phyloP scores from a whole-genome alignment of 1,140 invertebrate genomes.

The Euura saliciscinereae region DNA sequence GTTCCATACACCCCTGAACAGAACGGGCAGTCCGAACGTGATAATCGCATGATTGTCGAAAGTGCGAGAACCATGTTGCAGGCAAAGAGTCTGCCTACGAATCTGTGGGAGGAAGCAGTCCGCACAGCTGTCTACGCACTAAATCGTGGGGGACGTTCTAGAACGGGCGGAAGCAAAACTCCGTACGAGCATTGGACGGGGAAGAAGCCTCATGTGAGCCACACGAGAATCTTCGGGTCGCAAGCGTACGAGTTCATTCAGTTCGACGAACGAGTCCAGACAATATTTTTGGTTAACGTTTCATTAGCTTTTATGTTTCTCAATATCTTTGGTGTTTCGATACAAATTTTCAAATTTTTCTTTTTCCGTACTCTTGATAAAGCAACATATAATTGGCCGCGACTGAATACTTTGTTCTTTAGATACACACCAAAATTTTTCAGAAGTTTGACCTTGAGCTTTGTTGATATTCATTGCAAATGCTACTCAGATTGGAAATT shows the following conservation, averaged over 20 bases:
- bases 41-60: slow-evolving; percentile 51
- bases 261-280: too few relatives aligned
- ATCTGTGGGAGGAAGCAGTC: slow-evolving; percentile 51
- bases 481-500: too few relatives aligned
- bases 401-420: too few relatives aligned
- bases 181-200: slow-evolving; percentile 46
- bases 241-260: slow-evolving; percentile 20
- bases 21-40: slow-evolving; percentile 49
- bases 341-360: too few relatives aligned
- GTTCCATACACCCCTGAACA: slow-evolving; percentile 51
- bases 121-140: slow-evolving; percentile 37
- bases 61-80: slow-evolving; percentile 50
- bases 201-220: slow-evolving; percentile 40
- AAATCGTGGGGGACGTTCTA: slow-evolving; percentile 23
- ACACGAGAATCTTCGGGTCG: slow-evolving; percentile 43
- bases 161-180: slow-evolving; percentile 26
- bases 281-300: too few relatives aligned
- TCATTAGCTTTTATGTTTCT: too few relatives aligned
- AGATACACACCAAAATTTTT: too few relatives aligned
- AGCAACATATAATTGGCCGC: too few relatives aligned
- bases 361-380: too few relatives aligned
- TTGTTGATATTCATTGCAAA: too few relatives aligned
- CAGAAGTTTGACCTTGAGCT: too few relatives aligned
- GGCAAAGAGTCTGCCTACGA: slow-evolving; percentile 39
- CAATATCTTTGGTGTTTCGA: too few relatives aligned